These are phyloP conservation scores for Callithrix jacchus DNA, from an alignment of 2,113 vertebrate genomes.

Conservation along the genomic window DNA sequence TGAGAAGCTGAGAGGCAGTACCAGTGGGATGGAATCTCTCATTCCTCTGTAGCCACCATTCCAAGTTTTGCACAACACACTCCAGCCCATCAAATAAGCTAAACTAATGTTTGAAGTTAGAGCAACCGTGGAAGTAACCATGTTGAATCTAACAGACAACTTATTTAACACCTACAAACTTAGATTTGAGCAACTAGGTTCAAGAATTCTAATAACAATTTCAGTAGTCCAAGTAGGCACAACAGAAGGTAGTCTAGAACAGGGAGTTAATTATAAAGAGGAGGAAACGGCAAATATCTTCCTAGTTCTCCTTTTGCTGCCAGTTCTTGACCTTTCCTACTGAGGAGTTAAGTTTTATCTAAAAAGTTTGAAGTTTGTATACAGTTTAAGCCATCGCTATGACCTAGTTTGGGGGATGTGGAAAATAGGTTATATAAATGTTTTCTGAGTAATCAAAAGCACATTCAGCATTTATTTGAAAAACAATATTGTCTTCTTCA, in stretches of 20 bases:
- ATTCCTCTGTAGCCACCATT: not conserved
- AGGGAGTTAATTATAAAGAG: not conserved
- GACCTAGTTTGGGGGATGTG: not conserved
- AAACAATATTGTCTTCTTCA: not conserved
- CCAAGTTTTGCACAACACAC: not conserved
- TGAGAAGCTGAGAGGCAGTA: not conserved
- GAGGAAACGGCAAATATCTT: not conserved
- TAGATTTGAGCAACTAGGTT: not conserved
- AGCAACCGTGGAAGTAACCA: conserved; percentile 53
- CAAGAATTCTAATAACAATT: conserved; percentile 58
- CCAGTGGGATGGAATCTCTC: not conserved
- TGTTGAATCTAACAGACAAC: not conserved
- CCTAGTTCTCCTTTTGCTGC: not conserved
- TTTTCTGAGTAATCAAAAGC: not conserved
- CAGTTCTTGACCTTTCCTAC: not conserved
- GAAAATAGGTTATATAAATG: conserved; percentile 9
- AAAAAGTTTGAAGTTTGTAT: not conserved
- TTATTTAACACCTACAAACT: conserved; percentile 37
- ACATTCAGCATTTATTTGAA: not conserved
- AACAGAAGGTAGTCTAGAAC: not conserved
- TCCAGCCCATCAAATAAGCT: conserved; percentile 27
- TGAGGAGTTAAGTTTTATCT: not conserved
- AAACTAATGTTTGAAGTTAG: conserved; percentile 41
- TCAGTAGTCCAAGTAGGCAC: not conserved
- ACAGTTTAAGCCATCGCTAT: not conserved